phyloP scores from a whole-genome alignment of 2,888 invertebrate genomes.

The Drosophila austrosaltans region DNA sequence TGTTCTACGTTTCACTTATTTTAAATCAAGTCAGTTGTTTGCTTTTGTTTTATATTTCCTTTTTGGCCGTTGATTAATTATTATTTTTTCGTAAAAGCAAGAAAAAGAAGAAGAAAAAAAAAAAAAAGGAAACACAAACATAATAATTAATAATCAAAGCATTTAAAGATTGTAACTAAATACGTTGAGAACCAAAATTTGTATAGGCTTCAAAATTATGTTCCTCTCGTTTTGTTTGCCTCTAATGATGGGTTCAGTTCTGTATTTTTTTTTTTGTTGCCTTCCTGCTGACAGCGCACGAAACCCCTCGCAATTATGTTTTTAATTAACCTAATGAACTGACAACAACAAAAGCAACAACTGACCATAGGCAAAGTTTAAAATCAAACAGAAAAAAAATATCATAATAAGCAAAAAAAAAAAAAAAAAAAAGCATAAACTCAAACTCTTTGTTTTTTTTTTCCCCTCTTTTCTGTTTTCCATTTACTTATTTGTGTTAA shows the following conservation, averaged over 20 bases:
- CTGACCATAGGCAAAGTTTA: constrained; percentile 36
- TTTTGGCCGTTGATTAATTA: constrained; percentile 9
- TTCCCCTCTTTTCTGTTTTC: too few relatives aligned
- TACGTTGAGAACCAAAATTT: constrained; percentile 28
- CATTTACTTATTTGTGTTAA: neutral
- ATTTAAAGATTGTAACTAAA: constrained; percentile 65
- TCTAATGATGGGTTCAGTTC: constrained; percentile 38
- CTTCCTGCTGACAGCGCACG: constrained; percentile 56
- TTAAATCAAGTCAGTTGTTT: constrained; percentile 43
- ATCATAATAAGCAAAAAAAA: neutral
- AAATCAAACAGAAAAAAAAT: constrained; percentile 11
- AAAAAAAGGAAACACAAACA: constrained; percentile 36
- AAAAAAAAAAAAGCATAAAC: neutral
- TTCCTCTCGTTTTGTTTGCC: constrained; percentile 39
- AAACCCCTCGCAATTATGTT: constrained; percentile 63
- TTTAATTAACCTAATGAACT: constrained; percentile 74
- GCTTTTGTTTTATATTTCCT: constrained; percentile 37
- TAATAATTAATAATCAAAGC: constrained; percentile 66
- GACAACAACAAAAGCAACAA: constrained; percentile 22
- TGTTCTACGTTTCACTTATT: constrained; percentile 42
- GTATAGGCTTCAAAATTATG: constrained; percentile 43
- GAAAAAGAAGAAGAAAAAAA: constrained; percentile 20
- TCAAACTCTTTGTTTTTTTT: neutral
- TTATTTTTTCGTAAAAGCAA: constrained; percentile 5
- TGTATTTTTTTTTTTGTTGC: constrained; percentile 6